Evolutionary conservation across 1,140 invertebrate species (phyloP), one percentile per base, ranked within the genome.

Genomic region (Phymorhynchus buccinoides): DNA sequence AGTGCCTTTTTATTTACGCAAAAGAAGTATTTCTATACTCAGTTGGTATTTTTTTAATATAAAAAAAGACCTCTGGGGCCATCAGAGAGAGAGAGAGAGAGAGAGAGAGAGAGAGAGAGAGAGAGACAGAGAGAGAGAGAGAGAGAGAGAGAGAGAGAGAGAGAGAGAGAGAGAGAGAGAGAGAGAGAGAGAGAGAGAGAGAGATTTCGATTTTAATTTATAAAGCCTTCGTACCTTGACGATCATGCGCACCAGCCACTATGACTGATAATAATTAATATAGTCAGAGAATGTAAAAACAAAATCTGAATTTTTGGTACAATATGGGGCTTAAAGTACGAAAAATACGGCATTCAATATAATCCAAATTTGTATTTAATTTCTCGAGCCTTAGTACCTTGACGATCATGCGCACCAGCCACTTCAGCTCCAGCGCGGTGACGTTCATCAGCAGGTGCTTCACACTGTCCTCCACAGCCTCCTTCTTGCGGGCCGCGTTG

Each of bases 231-330:
- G 44, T 12, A 83, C 81, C 81, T 98, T 98, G 4, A 99, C 92
- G 73, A 99, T 95, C 80, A 99, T 96, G 87, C 97, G 94, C 3
- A 98, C 96, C 0, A 98, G 93, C 97, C 97, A 98, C 93, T 97
- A n/a, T n/a, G n/a, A n/a, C n/a, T n/a, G n/a, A n/a, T n/a, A n/a
- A n/a, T n/a, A n/a, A n/a, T n/a, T n/a, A n/a, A n/a, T n/a, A n/a
- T n/a, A n/a, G n/a, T n/a, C n/a, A n/a, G n/a, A n/a, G n/a, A n/a
- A n/a, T n/a, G n/a, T n/a, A n/a, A n/a, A n/a, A n/a, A n/a, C n/a
- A n/a, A n/a, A n/a, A n/a, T n/a, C n/a, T n/a, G n/a, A n/a, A n/a
- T n/a, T n/a, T n/a, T n/a, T n/a, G n/a, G n/a, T n/a, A n/a, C n/a
- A n/a, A n/a, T n/a, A n/a, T n/a, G n/a, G n/a, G n/a, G n/a, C n/a